These are phyloP conservation scores for Arnoldichthys spilopterus DNA, from an alignment of 2,797 vertebrate genomes.

Conservation along the genomic window DNA sequence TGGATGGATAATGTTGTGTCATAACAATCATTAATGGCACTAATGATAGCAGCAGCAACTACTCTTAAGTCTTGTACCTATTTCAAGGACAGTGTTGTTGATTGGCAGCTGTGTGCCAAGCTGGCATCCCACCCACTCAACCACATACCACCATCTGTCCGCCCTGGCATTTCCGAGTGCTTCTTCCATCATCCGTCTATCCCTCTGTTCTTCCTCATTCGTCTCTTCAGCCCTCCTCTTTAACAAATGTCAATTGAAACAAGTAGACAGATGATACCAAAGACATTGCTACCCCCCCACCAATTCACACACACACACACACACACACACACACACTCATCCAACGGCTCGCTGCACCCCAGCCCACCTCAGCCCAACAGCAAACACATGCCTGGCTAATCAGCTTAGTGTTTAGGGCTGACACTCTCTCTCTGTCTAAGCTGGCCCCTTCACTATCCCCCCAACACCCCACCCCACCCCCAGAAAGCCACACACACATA, in stretches of 20 bases:
- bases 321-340: constrained; percentile 49
- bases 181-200: constrained; percentile 45
- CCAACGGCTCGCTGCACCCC: constrained; percentile 72
- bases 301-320: constrained; percentile 45
- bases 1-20: not conserved
- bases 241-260: constrained; percentile 63
- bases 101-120: constrained; percentile 84
- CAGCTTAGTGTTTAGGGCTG: constrained; percentile 89
- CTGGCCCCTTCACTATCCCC: constrained; percentile 36
- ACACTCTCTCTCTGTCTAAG: constrained; percentile 62
- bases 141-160: constrained; percentile 64
- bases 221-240: constrained; percentile 43
- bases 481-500: constrained; percentile 74
- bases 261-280: constrained; percentile 62
- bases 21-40: constrained; percentile 8
- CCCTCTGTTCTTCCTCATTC: constrained; percentile 25
- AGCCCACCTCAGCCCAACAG: constrained; percentile 78
- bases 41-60: constrained; percentile 1
- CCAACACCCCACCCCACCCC: constrained; percentile 64
- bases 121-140: constrained; percentile 70
- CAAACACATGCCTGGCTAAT: constrained; percentile 91
- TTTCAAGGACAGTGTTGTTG: constrained; percentile 74
- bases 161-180: constrained; percentile 51
- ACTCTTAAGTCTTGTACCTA: constrained; percentile 46
- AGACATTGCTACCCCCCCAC: constrained; percentile 39